phyloP scores from a whole-genome alignment of 1,140 invertebrate genomes.

The Asobara japonica region DNA sequence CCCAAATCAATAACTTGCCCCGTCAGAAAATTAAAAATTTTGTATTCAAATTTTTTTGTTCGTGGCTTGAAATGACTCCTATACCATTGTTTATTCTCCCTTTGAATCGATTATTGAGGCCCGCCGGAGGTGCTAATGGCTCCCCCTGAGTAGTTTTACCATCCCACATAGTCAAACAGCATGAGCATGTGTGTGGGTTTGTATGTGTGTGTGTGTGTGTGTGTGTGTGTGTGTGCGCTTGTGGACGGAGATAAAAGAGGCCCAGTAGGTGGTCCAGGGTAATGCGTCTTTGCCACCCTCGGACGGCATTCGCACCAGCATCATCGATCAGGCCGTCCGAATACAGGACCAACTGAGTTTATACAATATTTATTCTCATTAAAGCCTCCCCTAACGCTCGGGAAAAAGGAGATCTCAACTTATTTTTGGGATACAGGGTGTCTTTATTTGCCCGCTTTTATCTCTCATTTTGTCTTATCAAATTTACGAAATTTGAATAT shows the following conservation, averaged over 20 bases:
- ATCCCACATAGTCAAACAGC: neutral
- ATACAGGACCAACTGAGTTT: conserved; percentile 52
- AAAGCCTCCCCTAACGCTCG: conserved; percentile 38
- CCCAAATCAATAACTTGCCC: too few species aligned
- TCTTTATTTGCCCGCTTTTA: neutral
- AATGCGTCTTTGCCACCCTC: conserved; percentile 65
- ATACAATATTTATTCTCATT: conserved; percentile 68
- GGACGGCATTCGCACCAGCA: conserved; percentile 52
- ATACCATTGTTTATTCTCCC: neutral
- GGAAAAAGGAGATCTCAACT: neutral
- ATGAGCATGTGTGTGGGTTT: conserved; percentile 12
- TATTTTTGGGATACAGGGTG: neutral
- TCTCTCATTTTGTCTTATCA: too few species aligned
- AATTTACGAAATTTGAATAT: too few species aligned
- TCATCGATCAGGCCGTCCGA: conserved; percentile 65
- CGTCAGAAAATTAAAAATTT: too few species aligned
- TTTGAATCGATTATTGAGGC: conserved; percentile 32
- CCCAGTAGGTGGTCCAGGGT: conserved; percentile 60
- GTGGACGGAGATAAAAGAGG: conserved; percentile 24
- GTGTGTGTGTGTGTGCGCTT: neutral
- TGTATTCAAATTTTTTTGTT: too few species aligned
- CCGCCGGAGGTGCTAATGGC: conserved; percentile 26
- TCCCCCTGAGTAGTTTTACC: conserved; percentile 1
- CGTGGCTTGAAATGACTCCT: too few species aligned
- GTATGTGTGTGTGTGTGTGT: neutral